phyloP scores from a whole-genome alignment of 2,113 vertebrate species.

The Hirundichthys speculiger region DNA sequence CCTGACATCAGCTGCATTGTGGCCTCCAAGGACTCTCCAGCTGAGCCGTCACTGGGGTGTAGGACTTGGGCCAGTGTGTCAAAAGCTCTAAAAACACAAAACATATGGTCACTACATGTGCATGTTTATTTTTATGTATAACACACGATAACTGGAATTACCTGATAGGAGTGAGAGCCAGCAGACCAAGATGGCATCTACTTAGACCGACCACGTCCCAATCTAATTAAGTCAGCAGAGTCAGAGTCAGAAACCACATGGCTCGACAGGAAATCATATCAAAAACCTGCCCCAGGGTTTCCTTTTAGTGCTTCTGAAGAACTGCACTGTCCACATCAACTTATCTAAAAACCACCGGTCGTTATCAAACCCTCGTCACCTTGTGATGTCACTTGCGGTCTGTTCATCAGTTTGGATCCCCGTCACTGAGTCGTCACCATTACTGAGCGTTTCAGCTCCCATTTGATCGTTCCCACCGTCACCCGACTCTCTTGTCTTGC shows the following conservation, averaged over 20 bases:
- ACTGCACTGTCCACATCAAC: background rate
- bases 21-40: constrained; percentile 82
- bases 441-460: constrained; percentile 88
- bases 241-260: constrained; percentile 64
- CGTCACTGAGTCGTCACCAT: constrained; percentile 86
- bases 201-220: constrained; percentile 1
- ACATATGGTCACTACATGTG: constrained; percentile 3
- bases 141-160: too few species aligned
- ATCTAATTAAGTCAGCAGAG: constrained; percentile 46
- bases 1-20: constrained; percentile 84
- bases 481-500: constrained; percentile 87
- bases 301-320: constrained; percentile 5
- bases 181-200: constrained; percentile 9
- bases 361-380: constrained; percentile 76
- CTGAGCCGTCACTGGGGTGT: constrained; percentile 86
- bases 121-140: background rate
- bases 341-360: constrained; percentile 12
- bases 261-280: constrained; percentile 62
- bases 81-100: constrained; percentile 84
- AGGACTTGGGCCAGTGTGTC: constrained; percentile 94
- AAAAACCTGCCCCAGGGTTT: constrained; percentile 20
- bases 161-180: background rate
- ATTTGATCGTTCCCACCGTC: constrained; percentile 85
- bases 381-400: constrained; percentile 88
- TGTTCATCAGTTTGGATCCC: constrained; percentile 89